Conservation (phyloP, 2,888 invertebrate genomes). For the Leuctra nigra region DNA sequence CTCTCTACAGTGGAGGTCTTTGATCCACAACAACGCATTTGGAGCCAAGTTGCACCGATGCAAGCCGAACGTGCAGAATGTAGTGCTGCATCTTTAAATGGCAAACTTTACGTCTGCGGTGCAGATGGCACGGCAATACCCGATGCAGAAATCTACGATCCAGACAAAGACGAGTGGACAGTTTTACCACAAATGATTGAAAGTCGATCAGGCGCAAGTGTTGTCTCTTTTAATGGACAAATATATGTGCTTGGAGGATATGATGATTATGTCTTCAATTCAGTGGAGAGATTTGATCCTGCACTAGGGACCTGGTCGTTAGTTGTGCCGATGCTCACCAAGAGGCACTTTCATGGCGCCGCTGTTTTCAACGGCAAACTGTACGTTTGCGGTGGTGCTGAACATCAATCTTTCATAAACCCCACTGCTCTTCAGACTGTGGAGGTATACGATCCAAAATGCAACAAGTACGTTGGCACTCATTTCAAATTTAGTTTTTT, state of each 20-base stretch:
- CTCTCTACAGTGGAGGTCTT: constrained; percentile 80
- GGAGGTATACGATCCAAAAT: constrained; percentile 70
- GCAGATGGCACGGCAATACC: constrained; percentile 82
- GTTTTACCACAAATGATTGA: constrained; percentile 64
- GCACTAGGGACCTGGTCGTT: constrained; percentile 63
- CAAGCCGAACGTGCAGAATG: constrained; percentile 72
- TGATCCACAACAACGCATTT: constrained; percentile 62
- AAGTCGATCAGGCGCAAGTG: constrained; percentile 64
- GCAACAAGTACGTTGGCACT: constrained; percentile 58
- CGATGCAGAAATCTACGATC: constrained; percentile 75
- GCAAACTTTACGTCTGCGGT: constrained; percentile 74
- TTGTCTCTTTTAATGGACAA: constrained; percentile 60
- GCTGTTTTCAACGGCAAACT: constrained; percentile 73
- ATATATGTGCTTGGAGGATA: constrained; percentile 82
- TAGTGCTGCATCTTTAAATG: constrained; percentile 72
- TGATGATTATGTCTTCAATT: constrained; percentile 83
- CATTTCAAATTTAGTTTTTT: too few species aligned
- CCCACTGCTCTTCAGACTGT: constrained; percentile 73
- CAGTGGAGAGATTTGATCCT: constrained; percentile 62
- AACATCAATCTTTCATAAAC: too few species aligned
- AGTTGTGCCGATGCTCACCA: constrained; percentile 71
- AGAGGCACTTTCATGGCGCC: constrained; percentile 75
- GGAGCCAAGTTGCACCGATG: constrained; percentile 75
- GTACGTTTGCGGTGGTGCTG: constrained; percentile 80
- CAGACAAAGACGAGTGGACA: constrained; percentile 65